Evolutionary conservation across 2,113 vertebrate species (phyloP).

Genomic region (Micronycteris hirsuta): DNA sequence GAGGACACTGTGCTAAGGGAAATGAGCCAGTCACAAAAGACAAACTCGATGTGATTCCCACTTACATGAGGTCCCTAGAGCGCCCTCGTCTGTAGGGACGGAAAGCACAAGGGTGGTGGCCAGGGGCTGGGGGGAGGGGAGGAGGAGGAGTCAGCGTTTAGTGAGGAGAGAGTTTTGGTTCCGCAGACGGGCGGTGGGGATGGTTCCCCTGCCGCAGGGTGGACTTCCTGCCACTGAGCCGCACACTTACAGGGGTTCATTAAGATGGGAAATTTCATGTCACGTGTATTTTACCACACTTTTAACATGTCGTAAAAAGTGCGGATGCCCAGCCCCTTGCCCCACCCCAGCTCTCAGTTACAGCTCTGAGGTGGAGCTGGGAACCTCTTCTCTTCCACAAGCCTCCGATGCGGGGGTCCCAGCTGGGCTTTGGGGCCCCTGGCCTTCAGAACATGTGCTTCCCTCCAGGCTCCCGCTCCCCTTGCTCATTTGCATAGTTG

Average conservation of each 20-base stretch:
- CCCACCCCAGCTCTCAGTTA: not conserved
- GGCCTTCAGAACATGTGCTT: not conserved
- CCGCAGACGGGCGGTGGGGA: not conserved
- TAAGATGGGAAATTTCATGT: not conserved
- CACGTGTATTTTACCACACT: not conserved
- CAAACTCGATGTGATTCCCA: not conserved
- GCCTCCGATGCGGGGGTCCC: not conserved
- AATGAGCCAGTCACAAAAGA: not conserved
- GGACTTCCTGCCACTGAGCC: not conserved
- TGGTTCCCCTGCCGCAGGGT: fast-evolving
- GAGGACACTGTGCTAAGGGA: not conserved
- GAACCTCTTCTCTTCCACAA: not conserved
- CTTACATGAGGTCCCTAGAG: not conserved
- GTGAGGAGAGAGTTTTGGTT: too few species aligned
- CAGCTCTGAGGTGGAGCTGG: not conserved
- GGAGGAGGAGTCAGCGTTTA: not conserved
- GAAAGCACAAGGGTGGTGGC: not conserved
- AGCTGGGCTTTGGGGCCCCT: not conserved
- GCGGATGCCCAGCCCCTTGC: not conserved
- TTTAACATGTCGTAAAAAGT: not conserved
- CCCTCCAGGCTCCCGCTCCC: not conserved
- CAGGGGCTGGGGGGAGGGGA: not conserved
- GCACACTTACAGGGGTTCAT: not conserved
- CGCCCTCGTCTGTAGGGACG: not conserved
- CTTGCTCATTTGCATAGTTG: not conserved